These are phyloP conservation scores for Notolabrus celidotus DNA, from an alignment of 2,797 vertebrate genomes.

Conservation along the genomic window DNA sequence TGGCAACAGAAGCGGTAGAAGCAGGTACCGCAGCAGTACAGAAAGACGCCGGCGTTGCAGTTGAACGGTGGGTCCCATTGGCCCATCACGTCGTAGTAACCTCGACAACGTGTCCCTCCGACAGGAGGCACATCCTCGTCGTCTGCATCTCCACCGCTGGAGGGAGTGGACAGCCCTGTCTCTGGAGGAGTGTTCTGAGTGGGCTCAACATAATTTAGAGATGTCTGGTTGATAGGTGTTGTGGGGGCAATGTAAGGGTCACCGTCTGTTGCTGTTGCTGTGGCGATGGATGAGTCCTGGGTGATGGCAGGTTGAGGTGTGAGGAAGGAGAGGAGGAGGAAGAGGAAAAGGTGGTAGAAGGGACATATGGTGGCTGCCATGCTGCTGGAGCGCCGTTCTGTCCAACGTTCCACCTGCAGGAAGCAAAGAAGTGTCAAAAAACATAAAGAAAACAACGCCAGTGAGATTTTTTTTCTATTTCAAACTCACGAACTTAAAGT, in stretches of 20 bases:
- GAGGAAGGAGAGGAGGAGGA: slow-evolving; percentile 50
- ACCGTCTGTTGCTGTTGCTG: slow-evolving; percentile 22
- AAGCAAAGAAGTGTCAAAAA: slow-evolving; percentile 28
- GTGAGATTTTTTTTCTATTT: neutral
- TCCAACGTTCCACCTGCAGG: slow-evolving; percentile 47
- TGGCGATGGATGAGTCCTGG: slow-evolving; percentile 67
- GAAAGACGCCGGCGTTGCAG: slow-evolving; percentile 94
- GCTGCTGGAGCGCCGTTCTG: slow-evolving; percentile 42
- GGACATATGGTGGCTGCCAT: slow-evolving; percentile 55
- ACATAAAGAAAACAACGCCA: neutral
- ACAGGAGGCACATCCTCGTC: slow-evolving; percentile 77
- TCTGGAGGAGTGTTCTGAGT: slow-evolving; percentile 78
- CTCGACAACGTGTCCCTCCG: slow-evolving; percentile 91
- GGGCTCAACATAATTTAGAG: slow-evolving; percentile 69
- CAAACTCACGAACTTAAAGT: neutral
- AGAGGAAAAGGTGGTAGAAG: slow-evolving; percentile 53
- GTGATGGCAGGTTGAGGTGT: slow-evolving; percentile 38
- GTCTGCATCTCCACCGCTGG: slow-evolving; percentile 74
- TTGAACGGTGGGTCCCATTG: slow-evolving; percentile 99
- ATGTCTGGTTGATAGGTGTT: slow-evolving; percentile 63
- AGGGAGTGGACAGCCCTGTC: slow-evolving; percentile 77
- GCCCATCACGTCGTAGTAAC: slow-evolving; percentile 98
- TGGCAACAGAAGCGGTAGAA: slow-evolving; percentile 99
- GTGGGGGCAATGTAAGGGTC: slow-evolving; percentile 40
- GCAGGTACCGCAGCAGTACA: slow-evolving; percentile 97